Evolutionary conservation across 2,888 invertebrate species (phyloP).

Genomic region (Apomyelois bistriatella): DNA sequence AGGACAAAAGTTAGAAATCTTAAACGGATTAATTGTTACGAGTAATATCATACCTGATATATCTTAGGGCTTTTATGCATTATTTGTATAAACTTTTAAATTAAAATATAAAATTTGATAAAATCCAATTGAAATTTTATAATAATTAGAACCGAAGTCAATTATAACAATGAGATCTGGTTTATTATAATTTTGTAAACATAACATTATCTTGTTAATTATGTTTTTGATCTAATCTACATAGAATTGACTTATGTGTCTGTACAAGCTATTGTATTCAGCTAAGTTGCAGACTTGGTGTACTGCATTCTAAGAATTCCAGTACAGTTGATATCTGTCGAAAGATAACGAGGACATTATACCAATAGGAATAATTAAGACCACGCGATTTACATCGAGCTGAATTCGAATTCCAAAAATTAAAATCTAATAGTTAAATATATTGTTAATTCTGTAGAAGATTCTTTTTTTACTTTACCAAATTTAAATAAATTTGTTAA

Average conservation of each 20-base stretch:
- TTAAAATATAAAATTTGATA: too few relatives aligned
- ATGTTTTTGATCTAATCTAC: constrained; percentile 8
- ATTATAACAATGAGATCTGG: neutral
- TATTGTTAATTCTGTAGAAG: too few relatives aligned
- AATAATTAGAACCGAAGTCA: neutral
- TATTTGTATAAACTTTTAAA: too few relatives aligned
- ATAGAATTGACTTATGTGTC: neutral
- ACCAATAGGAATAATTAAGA: neutral
- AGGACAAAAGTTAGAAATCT: too few relatives aligned
- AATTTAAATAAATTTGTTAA: too few relatives aligned
- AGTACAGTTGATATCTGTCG: neutral
- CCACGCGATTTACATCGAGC: too few relatives aligned
- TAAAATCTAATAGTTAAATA: too few relatives aligned
- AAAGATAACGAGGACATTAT: constrained; percentile 5
- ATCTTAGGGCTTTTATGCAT: too few relatives aligned
- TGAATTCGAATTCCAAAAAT: too few relatives aligned
- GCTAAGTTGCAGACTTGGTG: neutral
- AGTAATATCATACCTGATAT: too few relatives aligned
- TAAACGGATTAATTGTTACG: too few relatives aligned
- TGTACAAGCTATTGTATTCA: constrained; percentile 11
- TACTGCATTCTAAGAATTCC: constrained; percentile 9
- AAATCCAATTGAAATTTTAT: neutral
- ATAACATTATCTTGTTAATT: constrained; percentile 1
- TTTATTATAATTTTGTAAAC: neutral
- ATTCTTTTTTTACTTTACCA: too few relatives aligned